Evolutionary conservation across 2,797 vertebrate species (phyloP), one percentile per base, ranked within the genome.

Genomic region (Discoglossus pictus): DNA sequence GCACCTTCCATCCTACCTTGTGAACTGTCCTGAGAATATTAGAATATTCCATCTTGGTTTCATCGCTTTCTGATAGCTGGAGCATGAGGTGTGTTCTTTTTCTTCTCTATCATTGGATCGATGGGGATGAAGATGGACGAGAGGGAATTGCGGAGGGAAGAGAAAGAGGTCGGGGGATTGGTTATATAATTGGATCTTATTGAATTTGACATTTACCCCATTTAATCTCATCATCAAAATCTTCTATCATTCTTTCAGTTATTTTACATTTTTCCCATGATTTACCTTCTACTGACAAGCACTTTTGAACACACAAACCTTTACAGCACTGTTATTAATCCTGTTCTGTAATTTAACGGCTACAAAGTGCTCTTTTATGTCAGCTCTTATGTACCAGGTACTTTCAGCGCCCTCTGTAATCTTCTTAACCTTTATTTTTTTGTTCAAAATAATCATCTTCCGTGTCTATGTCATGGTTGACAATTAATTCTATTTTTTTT

Each of bases 301-400:
- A 55, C 40, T 27, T 16, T 39, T 39, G 31, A 13, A 58, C n/a
- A 27, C 17, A 25, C 36, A 36, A 44, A 36, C 15, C 36, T 61
- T 61, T 34, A 27, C 27, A 61, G 44, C 52, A 47, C 47, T 17
- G 56, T 35, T 53, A 54, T 47, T 47, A 54, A 46, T 68, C 48
- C 54, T 15, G 11, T 61, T 61, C 48, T 54, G 66, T 61, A 61
- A 68, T 52, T 20, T 46, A 12, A 17, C 39, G 5, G 65, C 16
- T 46, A 61, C 59, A 69, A 52, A 69, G 59, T 69, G 27, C 34
- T 61, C 67, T 69, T 69, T 69, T 69, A 50, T 69, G 58, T 31
- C 48, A 55, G 54, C 39, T 62, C 18, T 20, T 36, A 69, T 42
- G 67, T 47, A 48, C 38, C 58, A 55, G 50, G 59, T 62, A 69